Evolutionary conservation across 2,113 vertebrate genomes (phyloP).

Genomic region (Eleginops maclovinus): DNA sequence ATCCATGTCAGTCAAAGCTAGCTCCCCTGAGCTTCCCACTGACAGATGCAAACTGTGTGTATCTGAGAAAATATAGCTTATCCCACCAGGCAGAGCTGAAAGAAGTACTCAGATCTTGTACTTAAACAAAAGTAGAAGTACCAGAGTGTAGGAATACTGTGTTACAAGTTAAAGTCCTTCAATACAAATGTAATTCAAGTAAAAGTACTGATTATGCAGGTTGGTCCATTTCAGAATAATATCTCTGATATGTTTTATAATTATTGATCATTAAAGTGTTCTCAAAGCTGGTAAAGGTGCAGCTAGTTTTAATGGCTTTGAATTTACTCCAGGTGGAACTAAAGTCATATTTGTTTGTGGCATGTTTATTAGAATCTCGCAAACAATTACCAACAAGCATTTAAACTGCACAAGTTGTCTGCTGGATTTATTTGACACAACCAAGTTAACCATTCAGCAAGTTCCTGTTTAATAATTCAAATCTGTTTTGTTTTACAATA

Average conservation of each 20-base stretch:
- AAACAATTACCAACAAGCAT: neutral
- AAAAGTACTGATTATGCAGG: too few relatives aligned
- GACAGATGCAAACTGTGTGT: constrained; percentile 13
- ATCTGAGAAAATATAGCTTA: neutral
- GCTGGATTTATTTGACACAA: neutral
- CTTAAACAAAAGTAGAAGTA: too few relatives aligned
- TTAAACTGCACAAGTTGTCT: neutral
- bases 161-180: too few relatives aligned
- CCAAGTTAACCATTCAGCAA: rapidly evolving
- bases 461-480: constrained; percentile 1
- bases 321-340: too few relatives aligned
- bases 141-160: too few relatives aligned
- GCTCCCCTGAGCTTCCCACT: neutral
- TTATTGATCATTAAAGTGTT: too few relatives aligned
- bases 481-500: neutral
- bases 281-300: too few relatives aligned
- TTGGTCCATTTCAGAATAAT: too few relatives aligned
- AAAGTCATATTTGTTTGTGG: neutral
- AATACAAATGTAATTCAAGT: too few relatives aligned
- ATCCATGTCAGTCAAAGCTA: constrained; percentile 1
- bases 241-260: too few relatives aligned
- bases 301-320: too few relatives aligned
- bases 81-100: neutral
- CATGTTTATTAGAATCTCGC: neutral
- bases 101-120: too few relatives aligned